Evolutionary conservation across 2,888 invertebrate species (phyloP).

Genomic region (Imbricaverruca yamaguchii): DNA sequence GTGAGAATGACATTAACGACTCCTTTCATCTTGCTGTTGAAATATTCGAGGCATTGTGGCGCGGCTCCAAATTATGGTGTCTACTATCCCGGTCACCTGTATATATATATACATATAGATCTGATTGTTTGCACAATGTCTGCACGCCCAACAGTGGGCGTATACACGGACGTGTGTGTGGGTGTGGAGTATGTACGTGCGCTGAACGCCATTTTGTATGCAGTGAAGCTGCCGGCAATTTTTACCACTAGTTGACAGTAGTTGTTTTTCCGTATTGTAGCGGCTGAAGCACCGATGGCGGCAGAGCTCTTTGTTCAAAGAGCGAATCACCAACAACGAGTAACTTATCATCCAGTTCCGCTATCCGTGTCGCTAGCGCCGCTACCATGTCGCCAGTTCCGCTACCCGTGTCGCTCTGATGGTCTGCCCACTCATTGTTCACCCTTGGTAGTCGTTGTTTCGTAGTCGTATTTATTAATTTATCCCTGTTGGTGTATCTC

Average conservation of each 20-base stretch:
- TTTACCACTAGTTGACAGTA: constrained; percentile 6
- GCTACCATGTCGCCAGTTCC: not conserved
- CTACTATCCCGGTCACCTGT: too few species aligned
- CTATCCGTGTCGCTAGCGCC: not conserved
- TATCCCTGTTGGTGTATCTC: too few species aligned
- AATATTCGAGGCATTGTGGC: too few species aligned
- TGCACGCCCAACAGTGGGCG: not conserved
- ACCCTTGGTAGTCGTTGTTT: too few species aligned
- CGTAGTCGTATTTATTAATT: too few species aligned
- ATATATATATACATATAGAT: too few species aligned
- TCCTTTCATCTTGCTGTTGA: too few species aligned
- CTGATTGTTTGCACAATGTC: not conserved
- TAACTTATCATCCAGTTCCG: constrained; percentile 44
- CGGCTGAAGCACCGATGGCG: constrained; percentile 64
- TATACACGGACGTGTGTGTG: not conserved
- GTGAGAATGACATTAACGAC: too few species aligned
- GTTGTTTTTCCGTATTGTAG: constrained; percentile 35
- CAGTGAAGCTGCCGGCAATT: not conserved
- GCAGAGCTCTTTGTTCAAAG: constrained; percentile 94
- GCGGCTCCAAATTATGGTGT: too few species aligned
- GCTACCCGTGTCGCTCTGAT: not conserved
- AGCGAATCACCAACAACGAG: constrained; percentile 84
- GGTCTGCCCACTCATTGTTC: too few species aligned
- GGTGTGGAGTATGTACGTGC: too few species aligned
- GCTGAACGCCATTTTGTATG: not conserved